Evolutionary conservation across 2,113 vertebrate genomes (phyloP), one percentile per base, ranked within the genome.

Genomic region (Cyanocitta stelleri): DNA sequence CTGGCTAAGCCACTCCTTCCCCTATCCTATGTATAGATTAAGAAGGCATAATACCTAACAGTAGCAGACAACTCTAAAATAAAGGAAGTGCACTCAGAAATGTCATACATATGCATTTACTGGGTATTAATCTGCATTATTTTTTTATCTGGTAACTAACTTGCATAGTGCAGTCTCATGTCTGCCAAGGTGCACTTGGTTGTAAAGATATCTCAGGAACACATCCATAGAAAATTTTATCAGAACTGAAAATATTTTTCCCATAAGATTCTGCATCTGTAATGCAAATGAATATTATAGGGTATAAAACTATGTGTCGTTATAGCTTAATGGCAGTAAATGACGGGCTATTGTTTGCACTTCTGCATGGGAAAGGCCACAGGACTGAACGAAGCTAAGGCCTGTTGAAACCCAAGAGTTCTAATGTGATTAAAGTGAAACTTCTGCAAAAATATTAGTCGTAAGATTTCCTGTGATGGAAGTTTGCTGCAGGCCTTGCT

Each of bases 261-360:
- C 52, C 3, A 2, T 56, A 24, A 64, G 59, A 61, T 76, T 86
- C 30, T 33, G 3, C 4, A 16, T 2, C 4, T 67, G 39, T 41
- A 56, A 32, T n/a, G 9, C 11, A 76, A 58, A 16, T 56, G 0
- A 55, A 61, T 73, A 61, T 7, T 43, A 9, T 19, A 16, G 10
- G 9, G 32, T 46, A 46, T 24, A 72, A 75, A 4, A 46, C 24
- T 27, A 49, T 13, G 15, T 44, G 32, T 32, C 39, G 85, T 29
- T 37, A 22, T 33, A 51, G 13, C 20, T 83, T 72, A 55, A 51
- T 51, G 26, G 4, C 13, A 33, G 26, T 83, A 85, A 90, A 55
- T 14, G 7, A 26, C 46, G 2, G 17, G 14, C 5, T 56, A 12
- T 10, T 51, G 1, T 67, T 59, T 41, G 39, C 2, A 63, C 1